Conservation (phyloP, 1,140 invertebrate species). For the Trachymyrmex cornetzi region DNA sequence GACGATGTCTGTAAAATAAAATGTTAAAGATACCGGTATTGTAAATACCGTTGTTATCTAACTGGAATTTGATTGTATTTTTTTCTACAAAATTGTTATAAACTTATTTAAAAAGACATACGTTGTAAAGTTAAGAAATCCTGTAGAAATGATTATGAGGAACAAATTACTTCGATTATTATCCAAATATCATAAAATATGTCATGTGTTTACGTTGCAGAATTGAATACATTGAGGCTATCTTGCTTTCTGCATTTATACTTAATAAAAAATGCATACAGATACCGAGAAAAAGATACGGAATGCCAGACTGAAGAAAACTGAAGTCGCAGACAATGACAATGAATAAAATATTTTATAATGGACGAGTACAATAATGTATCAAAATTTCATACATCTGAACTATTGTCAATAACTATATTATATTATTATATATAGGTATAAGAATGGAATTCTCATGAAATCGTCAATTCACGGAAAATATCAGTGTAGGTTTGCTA, state of each 20-base stretch:
- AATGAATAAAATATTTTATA: conserved; percentile 32
- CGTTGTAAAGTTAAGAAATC: not conserved
- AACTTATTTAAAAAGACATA: not conserved
- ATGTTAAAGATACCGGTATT: not conserved
- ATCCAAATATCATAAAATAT: not conserved
- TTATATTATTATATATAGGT: not conserved
- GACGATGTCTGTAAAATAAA: not conserved
- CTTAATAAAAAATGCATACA: conserved; percentile 1
- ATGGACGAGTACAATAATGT: not conserved
- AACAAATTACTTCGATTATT: not conserved
- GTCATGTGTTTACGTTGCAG: too few species aligned
- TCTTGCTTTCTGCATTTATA: not conserved
- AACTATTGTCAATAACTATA: not conserved
- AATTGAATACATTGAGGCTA: not conserved
- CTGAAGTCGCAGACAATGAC: not conserved
- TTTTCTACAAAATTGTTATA: not conserved
- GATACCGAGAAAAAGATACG: not conserved
- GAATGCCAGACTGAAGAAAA: not conserved
- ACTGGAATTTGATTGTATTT: not conserved
- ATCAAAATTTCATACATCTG: not conserved
- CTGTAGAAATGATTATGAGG: not conserved
- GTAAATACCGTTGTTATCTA: not conserved
- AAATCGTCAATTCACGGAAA: not conserved
- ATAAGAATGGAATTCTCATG: not conserved
- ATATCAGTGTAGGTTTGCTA: not conserved